Evolutionary conservation across 2,888 invertebrate genomes (phyloP).

Genomic region (Andrena dorsata): DNA sequence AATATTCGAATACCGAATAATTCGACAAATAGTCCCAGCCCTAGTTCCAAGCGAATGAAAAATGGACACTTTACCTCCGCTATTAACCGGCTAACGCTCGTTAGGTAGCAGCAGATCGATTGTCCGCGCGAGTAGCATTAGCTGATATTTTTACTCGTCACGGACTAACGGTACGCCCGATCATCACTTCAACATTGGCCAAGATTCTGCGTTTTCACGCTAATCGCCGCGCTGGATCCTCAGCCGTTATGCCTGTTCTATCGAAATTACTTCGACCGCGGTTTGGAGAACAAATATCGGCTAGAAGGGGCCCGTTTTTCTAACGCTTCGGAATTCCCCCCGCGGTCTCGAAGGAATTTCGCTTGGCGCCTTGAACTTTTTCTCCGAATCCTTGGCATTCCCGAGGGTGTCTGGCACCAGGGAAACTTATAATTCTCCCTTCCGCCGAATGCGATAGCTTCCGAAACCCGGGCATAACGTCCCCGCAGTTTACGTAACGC

Average conservation of each 20-base stretch:
- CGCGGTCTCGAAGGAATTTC: too few species aligned
- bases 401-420: too few species aligned
- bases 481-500: conserved; percentile 63
- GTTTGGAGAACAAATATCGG: too few species aligned
- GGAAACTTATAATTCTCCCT: too few species aligned
- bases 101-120: conserved; percentile 41
- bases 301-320: too few species aligned
- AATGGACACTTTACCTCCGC: not conserved
- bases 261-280: conserved; percentile 8
- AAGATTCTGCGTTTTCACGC: conserved; percentile 34
- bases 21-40: too few species aligned
- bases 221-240: conserved; percentile 33
- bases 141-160: conserved; percentile 66
- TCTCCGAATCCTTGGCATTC: too few species aligned
- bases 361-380: too few species aligned
- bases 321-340: too few species aligned
- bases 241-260: not conserved
- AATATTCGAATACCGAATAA: too few species aligned
- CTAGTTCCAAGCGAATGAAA: too few species aligned
- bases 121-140: conserved; percentile 35
- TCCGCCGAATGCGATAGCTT: too few species aligned
- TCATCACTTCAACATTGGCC: conserved; percentile 30
- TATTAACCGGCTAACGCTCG: not conserved
- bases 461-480: not conserved
- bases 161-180: conserved; percentile 59